Base-by-base conservation (phyloP, 2,113 vertebrate genomes). In the Cisticola juncidis region DNA sequence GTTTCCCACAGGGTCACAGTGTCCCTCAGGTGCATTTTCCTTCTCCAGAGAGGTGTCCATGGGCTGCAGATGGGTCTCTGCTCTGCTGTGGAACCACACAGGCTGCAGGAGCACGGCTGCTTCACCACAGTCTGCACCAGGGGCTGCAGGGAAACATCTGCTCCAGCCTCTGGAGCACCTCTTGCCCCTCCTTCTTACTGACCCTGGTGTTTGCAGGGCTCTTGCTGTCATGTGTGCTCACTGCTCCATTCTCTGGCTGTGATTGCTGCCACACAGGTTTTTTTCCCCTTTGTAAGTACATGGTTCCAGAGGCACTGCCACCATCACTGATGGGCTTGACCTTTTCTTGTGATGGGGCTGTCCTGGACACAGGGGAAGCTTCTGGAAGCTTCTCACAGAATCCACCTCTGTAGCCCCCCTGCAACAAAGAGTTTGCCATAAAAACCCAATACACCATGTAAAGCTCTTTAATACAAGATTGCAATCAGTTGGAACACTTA, bases 291-390 rank as follows among this genome's bases (percentile, higher is more conserved):
- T 70, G 5, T 26, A 45, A 64, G 7, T 23, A 19, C 6, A 7
- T 35, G 26, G 14, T 45, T 36, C 14, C 7, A 38, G 36, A 40
- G 29, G 7, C 2, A 47, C 4, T 40, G 5, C 25, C 35, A 31
- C 38, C 2, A 2, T 21, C 0, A 0, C 14, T 50, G 24, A 33
- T 82, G 20, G 21, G 20, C 9, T 61, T 4, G 6, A 6, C 17
- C 31, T 60, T 77, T 31, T 9, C 23, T 36, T 28, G 14, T 11
- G 2, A 8, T 14, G 5, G 13, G 6, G 50, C 17, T 1, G 0
- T 68, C 15, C 51, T 33, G 6, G 42, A 35, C 28, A 24, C 3
- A 8, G 14, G 3, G 14, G 24, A 68, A 44, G 21, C 20, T 79
- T 61, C 28, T 50, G 21, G 14, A 16, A 84, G 12, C 29, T 65